Conservation (phyloP, 2,888 invertebrate genomes). For the Aspidiotus destructor region DNA sequence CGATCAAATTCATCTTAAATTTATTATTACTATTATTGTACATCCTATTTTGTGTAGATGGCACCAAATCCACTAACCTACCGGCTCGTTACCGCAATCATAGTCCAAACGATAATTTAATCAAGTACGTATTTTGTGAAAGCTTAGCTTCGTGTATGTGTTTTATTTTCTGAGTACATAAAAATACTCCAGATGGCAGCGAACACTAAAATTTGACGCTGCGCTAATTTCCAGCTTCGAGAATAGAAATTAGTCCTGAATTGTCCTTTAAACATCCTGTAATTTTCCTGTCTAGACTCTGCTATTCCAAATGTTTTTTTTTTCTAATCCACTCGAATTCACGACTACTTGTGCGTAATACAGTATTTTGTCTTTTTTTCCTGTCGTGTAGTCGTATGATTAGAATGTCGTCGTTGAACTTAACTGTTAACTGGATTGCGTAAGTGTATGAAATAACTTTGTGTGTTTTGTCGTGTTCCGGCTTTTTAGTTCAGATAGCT, state of each 20-base stretch:
- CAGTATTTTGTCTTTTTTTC: slow-evolving; percentile 32
- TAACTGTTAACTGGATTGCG: slow-evolving; percentile 85
- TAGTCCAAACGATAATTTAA: slow-evolving; percentile 61
- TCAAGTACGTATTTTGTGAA: slow-evolving; percentile 48
- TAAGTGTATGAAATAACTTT: slow-evolving; percentile 52
- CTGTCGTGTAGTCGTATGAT: slow-evolving; percentile 68
- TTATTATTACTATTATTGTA: background rate
- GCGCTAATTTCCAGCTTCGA: too few relatives aligned
- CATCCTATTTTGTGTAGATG: slow-evolving; percentile 40
- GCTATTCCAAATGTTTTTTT: background rate
- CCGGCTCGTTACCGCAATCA: slow-evolving; percentile 49
- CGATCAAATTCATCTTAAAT: too few relatives aligned
- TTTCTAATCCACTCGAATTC: background rate
- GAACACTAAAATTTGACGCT: too few relatives aligned
- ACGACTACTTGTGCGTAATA: slow-evolving; percentile 13
- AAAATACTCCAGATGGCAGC: too few relatives aligned
- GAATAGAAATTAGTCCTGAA: too few relatives aligned
- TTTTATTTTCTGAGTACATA: too few relatives aligned
- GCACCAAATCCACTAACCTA: slow-evolving; percentile 41
- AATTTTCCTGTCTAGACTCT: too few relatives aligned
- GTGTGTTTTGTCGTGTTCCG: too few relatives aligned
- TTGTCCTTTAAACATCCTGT: too few relatives aligned
- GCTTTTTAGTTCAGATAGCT: too few relatives aligned
- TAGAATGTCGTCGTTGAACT: slow-evolving; percentile 85
- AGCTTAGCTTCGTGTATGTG: too few relatives aligned